These are phyloP conservation scores for Alces alces DNA, from an alignment of 2,113 vertebrate species.

Conservation along the genomic window DNA sequence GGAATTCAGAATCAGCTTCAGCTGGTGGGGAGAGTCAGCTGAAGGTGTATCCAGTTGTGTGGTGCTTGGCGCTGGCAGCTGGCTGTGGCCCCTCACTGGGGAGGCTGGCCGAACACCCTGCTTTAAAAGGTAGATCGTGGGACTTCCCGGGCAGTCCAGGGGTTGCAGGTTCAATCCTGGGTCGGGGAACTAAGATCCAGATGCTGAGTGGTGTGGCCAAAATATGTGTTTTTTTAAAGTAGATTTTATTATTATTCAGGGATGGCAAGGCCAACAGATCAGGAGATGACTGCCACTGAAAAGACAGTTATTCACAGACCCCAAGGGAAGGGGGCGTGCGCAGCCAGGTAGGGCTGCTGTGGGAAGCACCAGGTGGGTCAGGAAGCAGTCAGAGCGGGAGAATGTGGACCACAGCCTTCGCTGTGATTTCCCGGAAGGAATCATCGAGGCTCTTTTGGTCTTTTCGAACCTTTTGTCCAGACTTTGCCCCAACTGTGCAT, in stretches of 20 bases:
- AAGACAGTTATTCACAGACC: neutral
- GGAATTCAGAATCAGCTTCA: neutral
- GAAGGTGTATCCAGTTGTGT: neutral
- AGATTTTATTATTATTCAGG: neutral
- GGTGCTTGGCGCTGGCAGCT: neutral
- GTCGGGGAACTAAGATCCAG: neutral
- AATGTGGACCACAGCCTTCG: accelerated
- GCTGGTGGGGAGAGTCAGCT: too few relatives aligned
- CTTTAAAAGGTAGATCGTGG: neutral
- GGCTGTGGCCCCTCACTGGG: accelerated
- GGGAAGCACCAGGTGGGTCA: neutral
- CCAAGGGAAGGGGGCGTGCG: too few relatives aligned
- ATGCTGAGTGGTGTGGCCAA: neutral
- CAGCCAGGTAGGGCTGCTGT: neutral
- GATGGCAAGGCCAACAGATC: neutral
- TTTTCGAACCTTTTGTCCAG: neutral
- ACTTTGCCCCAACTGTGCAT: neutral
- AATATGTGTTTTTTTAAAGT: neutral
- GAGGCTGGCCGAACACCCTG: neutral
- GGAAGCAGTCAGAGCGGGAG: accelerated
- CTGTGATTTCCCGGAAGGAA: neutral
- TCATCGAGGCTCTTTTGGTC: neutral
- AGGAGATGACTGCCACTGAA: neutral
- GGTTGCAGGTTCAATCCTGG: neutral
- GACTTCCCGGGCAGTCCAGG: neutral